Base-by-base conservation (phyloP, 37 sponge, comb jelly and placozoan species). In the Haliclona indistincta region DNA sequence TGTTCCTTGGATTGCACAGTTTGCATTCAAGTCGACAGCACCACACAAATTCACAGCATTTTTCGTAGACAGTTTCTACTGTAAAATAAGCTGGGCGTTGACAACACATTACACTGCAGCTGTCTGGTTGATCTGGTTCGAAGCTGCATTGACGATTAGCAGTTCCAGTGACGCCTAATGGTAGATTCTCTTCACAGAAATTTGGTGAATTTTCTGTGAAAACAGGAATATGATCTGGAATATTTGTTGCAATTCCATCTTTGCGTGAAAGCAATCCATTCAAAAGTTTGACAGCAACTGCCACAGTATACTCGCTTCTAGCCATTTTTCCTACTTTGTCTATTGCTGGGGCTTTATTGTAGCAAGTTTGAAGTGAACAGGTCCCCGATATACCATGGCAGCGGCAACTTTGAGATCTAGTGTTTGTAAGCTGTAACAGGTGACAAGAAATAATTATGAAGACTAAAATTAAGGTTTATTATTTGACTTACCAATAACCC, bases 301-400 rank as follows among this genome's bases (percentile, higher is more conserved):
- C 68, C 4, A 47, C 56, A 4, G 28, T 37, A 36, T 90, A 90
- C 41, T 55, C 38, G 34, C 38, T 1, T 4, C 33, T 20, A 20
- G 84, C 68, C 13, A 43, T 38, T 1, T 54, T 13, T 17, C 82
- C 91, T 29, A 90, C 45, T 5, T 63, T 73, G 1, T 64, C 39
- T 22, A 84, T 32, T 1, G 23, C 43, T 3, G 71, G 62, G 0
- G 54, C 47, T 37, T 36, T 55, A 17, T 51, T 20, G 76, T 76
- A 85, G 54, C 91, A 90, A 26, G 86, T 81, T 52, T 85, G 86
- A 28, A 84, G 63, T 28, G 60, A 43, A 52, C 91, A 90, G 29
- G 77, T 80, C 6, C 86, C 91, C 0, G 91, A 81, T 2, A 90
- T 37, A 37, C 91, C 91, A 64, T 72, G 79, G 36, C 86, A 90